phyloP scores from a whole-genome alignment of 1,140 invertebrate species.

The Aphis craccivora region DNA sequence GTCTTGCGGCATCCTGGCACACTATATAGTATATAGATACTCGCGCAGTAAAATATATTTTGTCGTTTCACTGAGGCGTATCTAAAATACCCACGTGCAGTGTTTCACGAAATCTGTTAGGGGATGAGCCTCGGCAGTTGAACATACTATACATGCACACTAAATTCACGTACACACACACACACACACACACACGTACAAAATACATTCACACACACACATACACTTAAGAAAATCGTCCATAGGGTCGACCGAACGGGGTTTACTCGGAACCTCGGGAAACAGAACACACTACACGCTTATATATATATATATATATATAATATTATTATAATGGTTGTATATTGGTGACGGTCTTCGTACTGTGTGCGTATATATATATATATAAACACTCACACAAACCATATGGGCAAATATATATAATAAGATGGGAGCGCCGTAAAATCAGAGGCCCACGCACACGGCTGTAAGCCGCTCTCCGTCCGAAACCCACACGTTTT shows the following conservation, averaged over 20 bases:
- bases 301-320: background rate
- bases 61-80: background rate
- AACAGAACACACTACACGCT: background rate
- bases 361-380: background rate
- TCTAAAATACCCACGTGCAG: background rate
- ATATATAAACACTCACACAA: background rate
- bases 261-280: background rate
- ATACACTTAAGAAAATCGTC: background rate
- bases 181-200: background rate
- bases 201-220: background rate
- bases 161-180: background rate
- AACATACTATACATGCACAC: background rate
- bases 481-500: slow-evolving; percentile 55
- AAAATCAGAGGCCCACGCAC: slow-evolving; percentile 46
- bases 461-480: slow-evolving; percentile 39
- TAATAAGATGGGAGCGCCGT: slow-evolving; percentile 41
- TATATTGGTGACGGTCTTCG: slow-evolving; percentile 13
- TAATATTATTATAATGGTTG: slow-evolving; percentile 37
- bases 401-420: slow-evolving; percentile 47
- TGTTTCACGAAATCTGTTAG: slow-evolving; percentile 13
- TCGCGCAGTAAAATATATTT: background rate
- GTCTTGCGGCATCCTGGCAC: background rate
- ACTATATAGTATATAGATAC: background rate
- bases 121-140: background rate
- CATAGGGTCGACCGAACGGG: background rate